Percentiles rank a stretch among this genome's conserved stretches.
phyloP scores from a whole-genome alignment of 1,140 invertebrate genomes.

The Chrysopa pallens region DNA sequence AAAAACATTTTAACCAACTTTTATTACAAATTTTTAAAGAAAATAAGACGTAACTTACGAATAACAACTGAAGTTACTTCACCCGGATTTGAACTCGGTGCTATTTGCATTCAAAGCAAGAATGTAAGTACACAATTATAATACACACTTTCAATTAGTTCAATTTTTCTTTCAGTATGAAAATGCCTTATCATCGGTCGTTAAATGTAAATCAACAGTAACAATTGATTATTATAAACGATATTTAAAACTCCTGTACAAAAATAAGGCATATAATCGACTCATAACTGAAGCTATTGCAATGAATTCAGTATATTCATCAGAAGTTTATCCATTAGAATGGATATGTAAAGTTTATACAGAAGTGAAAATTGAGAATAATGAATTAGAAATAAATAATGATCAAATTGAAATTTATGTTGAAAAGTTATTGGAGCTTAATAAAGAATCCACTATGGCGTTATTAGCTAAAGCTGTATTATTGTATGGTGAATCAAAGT shows the following conservation, averaged over 20 bases:
- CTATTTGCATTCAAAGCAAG: too few species aligned
- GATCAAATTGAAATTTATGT: conserved; percentile 28
- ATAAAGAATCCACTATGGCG: conserved; percentile 35
- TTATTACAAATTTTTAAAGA: too few species aligned
- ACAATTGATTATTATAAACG: conserved; percentile 26
- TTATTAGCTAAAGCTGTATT: conserved; percentile 38
- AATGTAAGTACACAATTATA: too few species aligned
- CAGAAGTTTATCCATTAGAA: conserved; percentile 30
- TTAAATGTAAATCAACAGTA: conserved; percentile 5
- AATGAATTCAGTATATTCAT: conserved; percentile 28
- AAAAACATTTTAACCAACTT: too few species aligned
- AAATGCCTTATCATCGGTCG: conserved; percentile 5
- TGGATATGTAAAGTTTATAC: conserved; percentile 41
- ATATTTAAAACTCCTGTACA: conserved; percentile 35
- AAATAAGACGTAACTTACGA: too few species aligned
- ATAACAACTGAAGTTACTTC: too few species aligned
- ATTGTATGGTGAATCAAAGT: conserved; percentile 27
- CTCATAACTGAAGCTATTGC: conserved; percentile 27
- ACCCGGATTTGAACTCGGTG: too few species aligned
- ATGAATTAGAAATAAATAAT: conserved; percentile 16
- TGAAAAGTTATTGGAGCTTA: conserved; percentile 24
- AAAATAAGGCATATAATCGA: conserved; percentile 21
- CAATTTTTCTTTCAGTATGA: conserved; percentile 8
- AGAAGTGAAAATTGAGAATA: conserved; percentile 23
- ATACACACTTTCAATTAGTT: too few species aligned